Base-by-base conservation (phyloP, 1,140 invertebrate genomes). In the Berghia stephanieae region DNA sequence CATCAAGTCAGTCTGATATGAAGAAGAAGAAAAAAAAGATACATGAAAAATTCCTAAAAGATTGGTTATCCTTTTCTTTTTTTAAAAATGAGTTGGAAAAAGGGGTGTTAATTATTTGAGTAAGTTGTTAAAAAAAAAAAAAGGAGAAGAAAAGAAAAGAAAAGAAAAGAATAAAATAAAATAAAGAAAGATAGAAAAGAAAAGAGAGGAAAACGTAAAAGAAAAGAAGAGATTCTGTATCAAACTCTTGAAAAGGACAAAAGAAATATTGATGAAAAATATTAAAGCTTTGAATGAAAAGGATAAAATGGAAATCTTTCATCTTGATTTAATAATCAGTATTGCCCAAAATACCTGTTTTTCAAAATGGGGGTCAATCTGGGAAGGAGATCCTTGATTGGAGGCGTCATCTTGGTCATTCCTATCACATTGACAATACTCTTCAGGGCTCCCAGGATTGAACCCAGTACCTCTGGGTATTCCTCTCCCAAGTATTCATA, bases 351-450 rank as follows among this genome's bases (percentile, higher is more conserved):
- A 55, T 49, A 90, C 90, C 91, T 90, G 86, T 92, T 92, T 85
- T 99, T 99, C 21, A 99, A 91, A 86, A 99, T 99, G 0, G 98
- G 98, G 3, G 98, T 99, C 1, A 99, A 90, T 79, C 98, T 92
- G 0, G 98, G 98, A 31, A 99, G 90, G 0, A 99, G 91, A 92
- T 99, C 98, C 91, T 99, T 99, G 79, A 99, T 99, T 2, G 98
- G 98, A 5, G 98, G 98, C 5, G 97, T 99, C 98, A 99, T 99
- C 91, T 99, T 99, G 0, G 97, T 99, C 98, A 99, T 99, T 84
- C 98, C 98, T 88, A 99, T 99, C 3, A 99, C 98, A 90, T 99
- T 99, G 0, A 99, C 98, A 85, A 99, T 99, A 0, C 95, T 96
- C 91, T 99, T 99, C 0, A 99, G 90, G 1, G 98, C 98, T 1